Evolutionary conservation across 2,113 vertebrate species (phyloP).

Genomic region (human): DNA sequence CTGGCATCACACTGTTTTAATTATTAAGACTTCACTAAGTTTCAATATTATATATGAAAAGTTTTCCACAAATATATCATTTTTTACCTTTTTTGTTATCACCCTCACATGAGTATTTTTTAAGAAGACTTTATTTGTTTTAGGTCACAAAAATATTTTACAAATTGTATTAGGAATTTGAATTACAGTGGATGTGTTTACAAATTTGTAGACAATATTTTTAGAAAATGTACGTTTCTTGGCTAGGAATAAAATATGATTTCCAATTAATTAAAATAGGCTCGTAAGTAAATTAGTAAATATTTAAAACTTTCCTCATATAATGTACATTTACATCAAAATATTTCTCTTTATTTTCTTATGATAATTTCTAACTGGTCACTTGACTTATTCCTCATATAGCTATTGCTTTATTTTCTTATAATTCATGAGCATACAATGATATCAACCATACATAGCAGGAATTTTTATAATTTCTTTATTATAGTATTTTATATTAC

Average conservation of each 20-base stretch:
- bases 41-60: neutral
- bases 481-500: neutral
- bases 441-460: neutral
- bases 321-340: neutral
- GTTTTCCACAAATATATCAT: neutral
- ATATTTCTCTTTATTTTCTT: neutral
- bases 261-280: neutral
- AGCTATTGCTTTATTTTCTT: neutral
- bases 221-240: neutral
- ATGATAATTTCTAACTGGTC: neutral
- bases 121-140: neutral
- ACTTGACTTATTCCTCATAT: neutral
- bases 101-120: neutral
- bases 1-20: conserved; percentile 13
- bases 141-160: neutral
- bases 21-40: neutral
- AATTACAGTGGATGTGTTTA: neutral
- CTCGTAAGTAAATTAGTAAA: neutral
- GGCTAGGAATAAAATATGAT: neutral
- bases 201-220: neutral
- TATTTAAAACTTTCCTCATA: neutral
- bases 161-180: neutral
- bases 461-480: neutral
- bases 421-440: neutral
- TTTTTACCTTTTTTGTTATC: neutral